phyloP scores from a whole-genome alignment of 2,797 vertebrate species.

The Arrhamphus sclerolepis region DNA sequence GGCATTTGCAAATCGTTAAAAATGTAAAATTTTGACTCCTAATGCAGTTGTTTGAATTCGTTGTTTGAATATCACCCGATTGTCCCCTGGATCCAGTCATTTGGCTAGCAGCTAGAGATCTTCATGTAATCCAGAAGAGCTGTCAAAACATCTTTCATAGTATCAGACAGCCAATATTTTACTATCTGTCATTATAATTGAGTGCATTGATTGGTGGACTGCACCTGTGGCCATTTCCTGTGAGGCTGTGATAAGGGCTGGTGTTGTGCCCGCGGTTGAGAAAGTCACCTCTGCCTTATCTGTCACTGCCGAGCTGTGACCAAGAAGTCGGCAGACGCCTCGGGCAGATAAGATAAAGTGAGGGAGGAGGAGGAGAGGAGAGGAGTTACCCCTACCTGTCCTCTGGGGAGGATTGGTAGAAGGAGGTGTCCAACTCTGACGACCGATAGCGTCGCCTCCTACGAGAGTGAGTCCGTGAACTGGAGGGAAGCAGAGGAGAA shows the following conservation, averaged over 20 bases:
- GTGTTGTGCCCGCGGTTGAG: conserved; percentile 40
- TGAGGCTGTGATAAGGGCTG: conserved; percentile 67
- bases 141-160: conserved; percentile 24
- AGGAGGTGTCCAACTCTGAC: conserved; percentile 84
- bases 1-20: too few species aligned
- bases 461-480: conserved; percentile 83
- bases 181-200: conserved; percentile 48
- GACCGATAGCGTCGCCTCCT: conserved; percentile 80
- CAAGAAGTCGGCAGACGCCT: conserved; percentile 53
- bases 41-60: conserved; percentile 1
- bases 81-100: conserved; percentile 1
- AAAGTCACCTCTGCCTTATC: conserved; percentile 79
- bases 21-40: too few species aligned
- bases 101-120: neutral
- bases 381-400: conserved; percentile 83
- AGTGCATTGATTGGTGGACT: conserved; percentile 63
- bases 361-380: neutral
- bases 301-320: conserved; percentile 68
- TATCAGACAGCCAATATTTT: conserved; percentile 19
- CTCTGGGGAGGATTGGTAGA: conserved; percentile 81
- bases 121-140: conserved; percentile 26
- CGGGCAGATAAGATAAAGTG: conserved; percentile 66
- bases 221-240: conserved; percentile 61
- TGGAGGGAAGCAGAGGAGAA: conserved; percentile 62
- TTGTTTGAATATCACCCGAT: conserved; percentile 2